Conservation (phyloP, 2,888 invertebrate genomes). For the Bombylius discolor region DNA sequence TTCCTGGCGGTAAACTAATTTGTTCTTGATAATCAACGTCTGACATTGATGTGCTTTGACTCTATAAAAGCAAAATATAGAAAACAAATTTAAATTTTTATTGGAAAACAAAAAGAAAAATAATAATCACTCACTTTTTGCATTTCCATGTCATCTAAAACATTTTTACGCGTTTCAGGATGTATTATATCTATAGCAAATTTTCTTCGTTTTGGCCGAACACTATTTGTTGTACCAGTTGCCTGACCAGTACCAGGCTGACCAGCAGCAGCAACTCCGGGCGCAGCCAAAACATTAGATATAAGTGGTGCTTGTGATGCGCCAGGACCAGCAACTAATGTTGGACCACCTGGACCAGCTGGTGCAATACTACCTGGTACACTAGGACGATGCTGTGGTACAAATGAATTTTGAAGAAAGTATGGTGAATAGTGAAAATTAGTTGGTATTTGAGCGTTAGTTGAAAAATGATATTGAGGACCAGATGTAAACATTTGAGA, state of each 20-base stretch:
- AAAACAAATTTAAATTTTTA: neutral
- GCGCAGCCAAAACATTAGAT: neutral
- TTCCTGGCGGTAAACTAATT: neutral
- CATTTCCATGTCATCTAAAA: conserved; percentile 27
- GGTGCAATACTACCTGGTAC: conserved; percentile 7
- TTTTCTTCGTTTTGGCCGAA: conserved; percentile 20
- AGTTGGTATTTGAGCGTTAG: conserved; percentile 11
- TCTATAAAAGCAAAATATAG: neutral
- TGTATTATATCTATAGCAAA: conserved; percentile 39
- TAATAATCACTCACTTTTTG: neutral
- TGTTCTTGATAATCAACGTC: conserved; percentile 22
- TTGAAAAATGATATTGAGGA: conserved; percentile 25
- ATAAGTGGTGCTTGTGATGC: neutral
- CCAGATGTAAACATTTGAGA: conserved; percentile 16
- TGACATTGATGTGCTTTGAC: conserved; percentile 17
- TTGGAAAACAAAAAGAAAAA: neutral
- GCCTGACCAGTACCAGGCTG: conserved; percentile 10
- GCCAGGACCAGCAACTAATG: neutral
- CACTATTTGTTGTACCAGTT: conserved; percentile 21
- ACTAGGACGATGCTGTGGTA: conserved; percentile 24
- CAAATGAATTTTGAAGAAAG: conserved; percentile 13
- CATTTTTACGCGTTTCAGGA: conserved; percentile 37
- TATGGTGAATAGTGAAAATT: neutral
- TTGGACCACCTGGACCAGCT: neutral
- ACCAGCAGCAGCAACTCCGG: neutral